phyloP scores from a whole-genome alignment of 2,113 vertebrate species.

The Smithornis capensis region DNA sequence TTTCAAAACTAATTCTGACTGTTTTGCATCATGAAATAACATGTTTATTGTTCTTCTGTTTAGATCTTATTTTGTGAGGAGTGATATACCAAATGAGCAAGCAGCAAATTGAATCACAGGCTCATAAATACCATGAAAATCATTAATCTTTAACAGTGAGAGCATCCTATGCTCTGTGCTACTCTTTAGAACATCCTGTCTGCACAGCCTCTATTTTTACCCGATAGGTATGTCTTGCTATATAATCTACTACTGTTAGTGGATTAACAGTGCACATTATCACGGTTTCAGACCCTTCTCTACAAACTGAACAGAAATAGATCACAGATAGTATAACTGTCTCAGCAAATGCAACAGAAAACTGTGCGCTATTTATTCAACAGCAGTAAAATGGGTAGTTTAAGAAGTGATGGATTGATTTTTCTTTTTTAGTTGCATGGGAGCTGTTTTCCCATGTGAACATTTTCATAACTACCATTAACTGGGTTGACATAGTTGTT shows the following conservation, averaged over 20 bases:
- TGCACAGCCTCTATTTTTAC: slow-evolving; percentile 34
- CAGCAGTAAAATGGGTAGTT: background rate
- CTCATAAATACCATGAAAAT: slow-evolving; percentile 11
- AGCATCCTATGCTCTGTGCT: background rate
- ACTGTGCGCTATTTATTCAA: background rate
- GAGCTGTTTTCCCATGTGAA: slow-evolving; percentile 4
- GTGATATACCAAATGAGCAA: background rate
- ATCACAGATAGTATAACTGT: background rate
- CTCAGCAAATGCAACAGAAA: slow-evolving; percentile 6
- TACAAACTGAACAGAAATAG: slow-evolving; percentile 35
- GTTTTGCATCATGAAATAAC: background rate
- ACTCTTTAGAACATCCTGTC: slow-evolving; percentile 11
- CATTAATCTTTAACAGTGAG: background rate
- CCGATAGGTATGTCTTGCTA: slow-evolving; percentile 1
- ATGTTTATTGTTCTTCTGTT: background rate
- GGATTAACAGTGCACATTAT: slow-evolving; percentile 50
- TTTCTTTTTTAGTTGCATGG: background rate
- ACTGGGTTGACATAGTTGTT: background rate
- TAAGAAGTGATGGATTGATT: background rate
- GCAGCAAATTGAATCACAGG: background rate
- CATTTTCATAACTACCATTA: background rate
- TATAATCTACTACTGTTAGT: slow-evolving; percentile 14
- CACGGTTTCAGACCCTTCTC: slow-evolving; percentile 19
- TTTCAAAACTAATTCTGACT: background rate
- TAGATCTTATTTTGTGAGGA: background rate